phyloP scores from a whole-genome alignment of 2,888 invertebrate species.

The Ochlodes sylvanus region DNA sequence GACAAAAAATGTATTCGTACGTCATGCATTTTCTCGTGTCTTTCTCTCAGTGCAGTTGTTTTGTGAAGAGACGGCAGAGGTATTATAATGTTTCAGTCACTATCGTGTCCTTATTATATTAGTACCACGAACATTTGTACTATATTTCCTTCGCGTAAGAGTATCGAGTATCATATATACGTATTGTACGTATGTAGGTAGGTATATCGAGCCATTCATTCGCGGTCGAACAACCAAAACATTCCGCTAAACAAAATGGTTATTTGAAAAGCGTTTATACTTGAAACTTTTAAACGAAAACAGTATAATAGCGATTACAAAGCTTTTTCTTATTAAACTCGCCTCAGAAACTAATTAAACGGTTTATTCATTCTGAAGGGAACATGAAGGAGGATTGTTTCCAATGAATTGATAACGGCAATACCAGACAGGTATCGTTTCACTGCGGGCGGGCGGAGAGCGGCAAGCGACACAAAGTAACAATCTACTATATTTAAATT shows the following conservation, averaged over 20 bases:
- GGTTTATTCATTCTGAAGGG: conserved; percentile 28
- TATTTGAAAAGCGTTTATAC: conserved; percentile 26
- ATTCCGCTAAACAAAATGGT: conserved; percentile 8
- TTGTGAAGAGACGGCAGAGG: too few relatives aligned
- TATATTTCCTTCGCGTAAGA: too few relatives aligned
- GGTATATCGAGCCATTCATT: background rate
- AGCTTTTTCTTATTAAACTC: conserved; percentile 37
- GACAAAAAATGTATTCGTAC: too few relatives aligned
- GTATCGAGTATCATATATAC: too few relatives aligned
- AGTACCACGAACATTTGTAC: background rate
- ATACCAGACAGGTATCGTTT: conserved; percentile 38
- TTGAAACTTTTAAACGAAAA: conserved; percentile 36
- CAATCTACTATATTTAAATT: too few relatives aligned
- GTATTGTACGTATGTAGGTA: too few relatives aligned
- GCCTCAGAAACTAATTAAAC: conserved; percentile 33
- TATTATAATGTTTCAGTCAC: background rate
- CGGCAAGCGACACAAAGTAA: background rate
- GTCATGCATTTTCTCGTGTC: too few relatives aligned
- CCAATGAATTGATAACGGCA: conserved; percentile 44
- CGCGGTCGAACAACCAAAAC: background rate
- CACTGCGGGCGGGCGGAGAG: background rate
- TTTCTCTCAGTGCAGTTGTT: too few relatives aligned
- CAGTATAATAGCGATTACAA: conserved; percentile 27
- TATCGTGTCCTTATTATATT: background rate
- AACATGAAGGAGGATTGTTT: conserved; percentile 36